Percentiles rank a stretch among this genome's conserved stretches.
phyloP scores from a whole-genome alignment of 2,797 vertebrate genomes.

The Onychomys torridus region DNA sequence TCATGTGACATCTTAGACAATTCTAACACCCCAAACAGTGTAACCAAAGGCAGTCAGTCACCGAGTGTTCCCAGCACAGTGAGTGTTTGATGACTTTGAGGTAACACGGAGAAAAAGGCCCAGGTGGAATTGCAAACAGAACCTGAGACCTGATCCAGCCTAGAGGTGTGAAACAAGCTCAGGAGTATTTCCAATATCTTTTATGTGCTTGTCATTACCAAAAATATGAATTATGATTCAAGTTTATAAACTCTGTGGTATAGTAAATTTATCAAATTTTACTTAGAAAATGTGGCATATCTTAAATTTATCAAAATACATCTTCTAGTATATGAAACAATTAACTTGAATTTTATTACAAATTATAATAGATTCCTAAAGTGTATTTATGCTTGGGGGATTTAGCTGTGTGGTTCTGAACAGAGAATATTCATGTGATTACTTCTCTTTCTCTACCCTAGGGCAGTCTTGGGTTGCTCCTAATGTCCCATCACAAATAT shows the following conservation, averaged over 20 bases:
- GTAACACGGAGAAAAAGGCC: not conserved
- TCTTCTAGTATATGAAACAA: not conserved
- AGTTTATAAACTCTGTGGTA: not conserved
- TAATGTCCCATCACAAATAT: not conserved
- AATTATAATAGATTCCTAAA: not conserved
- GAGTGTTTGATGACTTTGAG: not conserved
- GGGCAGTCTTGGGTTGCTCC: too few species aligned
- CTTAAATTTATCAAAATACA: not conserved
- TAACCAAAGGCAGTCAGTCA: not conserved
- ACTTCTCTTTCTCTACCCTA: not conserved
- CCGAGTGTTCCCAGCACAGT: not conserved
- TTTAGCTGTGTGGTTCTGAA: not conserved
- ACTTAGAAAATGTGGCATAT: not conserved
- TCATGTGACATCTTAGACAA: too few species aligned
- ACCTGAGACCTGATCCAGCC: not conserved
- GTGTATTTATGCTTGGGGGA: not conserved
- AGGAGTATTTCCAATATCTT: not conserved
- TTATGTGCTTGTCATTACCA: not conserved
- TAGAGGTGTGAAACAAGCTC: not conserved
- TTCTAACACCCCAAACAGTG: not conserved
- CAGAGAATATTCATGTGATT: not conserved
- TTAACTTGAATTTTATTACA: not conserved
- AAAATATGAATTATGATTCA: not conserved
- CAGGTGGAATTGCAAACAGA: not conserved
- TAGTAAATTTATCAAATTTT: not conserved